phyloP scores from a whole-genome alignment of 2,888 invertebrate species.

The Callosobruchus maculatus region DNA sequence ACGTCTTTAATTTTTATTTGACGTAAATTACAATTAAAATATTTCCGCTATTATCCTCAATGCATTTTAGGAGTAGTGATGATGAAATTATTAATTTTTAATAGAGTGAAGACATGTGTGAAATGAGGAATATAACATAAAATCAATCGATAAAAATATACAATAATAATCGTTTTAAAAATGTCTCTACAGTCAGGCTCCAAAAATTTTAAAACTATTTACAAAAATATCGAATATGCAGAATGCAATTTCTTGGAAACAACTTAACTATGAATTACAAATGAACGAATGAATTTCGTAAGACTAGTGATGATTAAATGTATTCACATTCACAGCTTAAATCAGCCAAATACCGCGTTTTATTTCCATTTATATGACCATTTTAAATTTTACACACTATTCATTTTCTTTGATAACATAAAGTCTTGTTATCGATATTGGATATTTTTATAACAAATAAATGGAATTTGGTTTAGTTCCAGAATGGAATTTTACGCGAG shows the following conservation, averaged over 20 bases:
- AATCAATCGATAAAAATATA: constrained; percentile 7
- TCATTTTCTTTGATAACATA: too few species aligned
- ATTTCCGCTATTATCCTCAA: constrained; percentile 25
- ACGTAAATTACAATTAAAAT: constrained; percentile 37
- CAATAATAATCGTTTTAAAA: background rate
- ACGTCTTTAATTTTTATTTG: constrained; percentile 20
- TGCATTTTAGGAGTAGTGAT: constrained; percentile 18
- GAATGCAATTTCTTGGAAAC: background rate
- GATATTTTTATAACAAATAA: too few species aligned
- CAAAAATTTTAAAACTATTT: background rate
- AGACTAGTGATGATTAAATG: too few species aligned
- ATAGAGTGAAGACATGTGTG: constrained; percentile 8
- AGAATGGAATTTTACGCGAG: too few species aligned
- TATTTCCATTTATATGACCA: too few species aligned
- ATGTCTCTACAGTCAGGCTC: background rate
- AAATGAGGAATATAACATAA: constrained; percentile 6
- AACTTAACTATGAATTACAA: too few species aligned
- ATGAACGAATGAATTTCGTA: too few species aligned
- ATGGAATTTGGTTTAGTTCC: too few species aligned
- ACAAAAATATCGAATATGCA: background rate
- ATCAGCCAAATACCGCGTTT: too few species aligned
- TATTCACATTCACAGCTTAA: too few species aligned
- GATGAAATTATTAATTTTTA: constrained; percentile 14
- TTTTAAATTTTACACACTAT: too few species aligned
- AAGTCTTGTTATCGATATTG: too few species aligned